Conservation (phyloP, 2,113 vertebrate species). For the Axis porcinus region DNA sequence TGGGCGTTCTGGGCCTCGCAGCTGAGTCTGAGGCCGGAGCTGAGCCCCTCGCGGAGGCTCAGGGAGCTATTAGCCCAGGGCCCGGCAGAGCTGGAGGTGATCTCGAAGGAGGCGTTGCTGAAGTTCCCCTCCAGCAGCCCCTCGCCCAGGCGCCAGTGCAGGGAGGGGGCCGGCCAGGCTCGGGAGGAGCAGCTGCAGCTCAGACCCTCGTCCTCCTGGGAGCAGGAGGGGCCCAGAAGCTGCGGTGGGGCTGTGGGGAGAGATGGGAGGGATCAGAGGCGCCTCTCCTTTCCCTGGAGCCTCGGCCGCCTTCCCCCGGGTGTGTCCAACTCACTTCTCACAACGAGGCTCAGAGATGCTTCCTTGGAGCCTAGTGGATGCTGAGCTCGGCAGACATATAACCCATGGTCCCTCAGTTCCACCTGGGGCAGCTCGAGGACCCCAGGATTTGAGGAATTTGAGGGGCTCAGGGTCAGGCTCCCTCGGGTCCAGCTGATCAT, state of each 20-base stretch:
- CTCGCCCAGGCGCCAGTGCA: background rate
- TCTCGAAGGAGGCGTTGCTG: background rate
- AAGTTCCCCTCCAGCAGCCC: background rate
- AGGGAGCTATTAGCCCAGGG: background rate
- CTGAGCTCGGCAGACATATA: background rate
- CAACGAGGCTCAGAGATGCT: background rate
- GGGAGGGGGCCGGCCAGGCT: background rate
- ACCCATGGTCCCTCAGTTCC: background rate
- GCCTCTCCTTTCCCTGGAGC: background rate
- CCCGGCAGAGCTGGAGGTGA: background rate
- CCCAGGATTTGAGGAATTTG: rapidly evolving
- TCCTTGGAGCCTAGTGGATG: background rate
- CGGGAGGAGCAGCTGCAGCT: background rate
- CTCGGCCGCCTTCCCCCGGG: background rate
- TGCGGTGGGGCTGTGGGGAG: background rate
- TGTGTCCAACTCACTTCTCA: background rate
- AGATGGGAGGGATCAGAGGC: background rate
- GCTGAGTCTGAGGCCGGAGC: background rate
- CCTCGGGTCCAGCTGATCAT: background rate
- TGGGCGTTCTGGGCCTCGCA: background rate
- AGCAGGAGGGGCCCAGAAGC: background rate
- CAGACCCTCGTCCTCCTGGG: background rate
- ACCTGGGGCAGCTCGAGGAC: background rate
- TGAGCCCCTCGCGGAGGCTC: rapidly evolving
- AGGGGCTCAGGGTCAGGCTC: background rate